phyloP scores from a whole-genome alignment of 1,140 invertebrate species.

The Halesus radiatus region DNA sequence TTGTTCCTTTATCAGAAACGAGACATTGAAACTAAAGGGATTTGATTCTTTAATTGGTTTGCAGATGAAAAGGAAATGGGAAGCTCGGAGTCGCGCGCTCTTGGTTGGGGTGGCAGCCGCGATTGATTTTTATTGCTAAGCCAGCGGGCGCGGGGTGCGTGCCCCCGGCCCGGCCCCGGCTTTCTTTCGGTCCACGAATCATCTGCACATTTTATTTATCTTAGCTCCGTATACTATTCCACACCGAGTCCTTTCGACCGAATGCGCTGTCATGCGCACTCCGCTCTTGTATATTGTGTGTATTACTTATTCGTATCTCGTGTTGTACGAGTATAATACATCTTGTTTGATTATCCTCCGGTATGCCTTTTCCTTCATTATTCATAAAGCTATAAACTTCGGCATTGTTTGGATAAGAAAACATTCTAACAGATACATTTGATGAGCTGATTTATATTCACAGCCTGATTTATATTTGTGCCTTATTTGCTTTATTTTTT shows the following conservation, averaged over 20 bases:
- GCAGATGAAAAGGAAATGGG: too few species aligned
- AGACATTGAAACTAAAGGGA: too few species aligned
- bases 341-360: neutral
- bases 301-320: neutral
- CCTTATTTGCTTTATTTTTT: too few species aligned
- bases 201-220: conserved; percentile 55
- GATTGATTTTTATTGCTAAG: conserved; percentile 73
- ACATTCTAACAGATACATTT: too few species aligned
- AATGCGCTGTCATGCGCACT: conserved; percentile 38
- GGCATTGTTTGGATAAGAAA: too few species aligned
- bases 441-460: too few species aligned
- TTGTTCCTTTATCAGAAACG: too few species aligned
- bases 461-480: too few species aligned
- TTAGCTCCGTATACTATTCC: neutral
- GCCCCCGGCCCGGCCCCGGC: conserved; percentile 59
- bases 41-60: too few species aligned
- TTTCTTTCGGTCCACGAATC: conserved; percentile 66
- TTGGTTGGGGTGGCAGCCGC: conserved; percentile 58
- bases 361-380: neutral
- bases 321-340: neutral
- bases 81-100: conserved; percentile 22
- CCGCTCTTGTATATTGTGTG: neutral
- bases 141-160: conserved; percentile 64
- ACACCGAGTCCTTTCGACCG: conserved; percentile 19
- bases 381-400: too few species aligned